Conservation (phyloP, 2,113 vertebrate genomes). For the human region DNA sequence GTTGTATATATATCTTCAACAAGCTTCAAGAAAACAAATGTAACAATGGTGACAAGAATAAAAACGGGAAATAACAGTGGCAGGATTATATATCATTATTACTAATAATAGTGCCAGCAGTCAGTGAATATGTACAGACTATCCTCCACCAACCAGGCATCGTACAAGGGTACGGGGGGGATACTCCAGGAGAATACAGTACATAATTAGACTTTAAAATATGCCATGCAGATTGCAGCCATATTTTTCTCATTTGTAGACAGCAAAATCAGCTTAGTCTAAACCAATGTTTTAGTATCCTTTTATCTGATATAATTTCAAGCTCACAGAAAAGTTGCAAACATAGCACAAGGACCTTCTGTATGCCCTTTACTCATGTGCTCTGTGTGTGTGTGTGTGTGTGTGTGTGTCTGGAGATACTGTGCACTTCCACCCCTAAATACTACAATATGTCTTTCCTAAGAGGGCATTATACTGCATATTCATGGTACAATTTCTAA, state of each 20-base stretch:
- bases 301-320: neutral
- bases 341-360: neutral
- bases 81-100: neutral
- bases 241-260: neutral
- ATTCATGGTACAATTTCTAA: neutral
- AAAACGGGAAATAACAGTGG: neutral
- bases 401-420: neutral
- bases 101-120: neutral
- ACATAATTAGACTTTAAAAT: neutral
- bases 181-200: neutral
- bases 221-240: neutral
- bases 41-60: neutral
- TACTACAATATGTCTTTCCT: neutral
- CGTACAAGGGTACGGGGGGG: accelerated
- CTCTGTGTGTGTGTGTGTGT: neutral
- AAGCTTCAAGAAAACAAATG: neutral
- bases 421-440: neutral
- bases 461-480: neutral
- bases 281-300: neutral
- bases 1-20: neutral
- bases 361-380: neutral
- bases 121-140: neutral
- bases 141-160: neutral
- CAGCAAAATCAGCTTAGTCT: neutral
- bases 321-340: neutral